Evolutionary conservation across 2,888 invertebrate species (phyloP).

Genomic region (Drosophila dives): DNA sequence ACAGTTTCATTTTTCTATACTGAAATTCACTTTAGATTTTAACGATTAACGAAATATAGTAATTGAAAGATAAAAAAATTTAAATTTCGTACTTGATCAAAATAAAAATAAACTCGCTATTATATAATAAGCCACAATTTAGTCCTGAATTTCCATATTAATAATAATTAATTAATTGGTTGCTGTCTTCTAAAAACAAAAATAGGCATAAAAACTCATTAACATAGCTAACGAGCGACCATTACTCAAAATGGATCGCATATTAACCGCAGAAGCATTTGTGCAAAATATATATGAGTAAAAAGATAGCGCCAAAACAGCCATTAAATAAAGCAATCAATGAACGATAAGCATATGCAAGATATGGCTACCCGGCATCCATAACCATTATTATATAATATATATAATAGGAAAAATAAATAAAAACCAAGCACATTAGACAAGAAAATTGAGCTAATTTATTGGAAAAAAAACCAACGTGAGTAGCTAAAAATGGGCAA

Average conservation of each 20-base stretch:
- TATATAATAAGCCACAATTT: not conserved
- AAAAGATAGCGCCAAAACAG: slow-evolving; percentile 52
- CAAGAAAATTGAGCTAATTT: slow-evolving; percentile 58
- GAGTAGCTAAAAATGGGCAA: slow-evolving; percentile 40
- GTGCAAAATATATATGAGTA: slow-evolving; percentile 4
- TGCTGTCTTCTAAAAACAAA: slow-evolving; percentile 17
- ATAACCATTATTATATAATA: slow-evolving; percentile 74
- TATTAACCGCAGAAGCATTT: slow-evolving; percentile 36
- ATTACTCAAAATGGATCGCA: slow-evolving; percentile 56
- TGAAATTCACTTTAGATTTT: slow-evolving; percentile 26
- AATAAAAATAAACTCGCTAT: not conserved
- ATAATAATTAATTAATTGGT: not conserved
- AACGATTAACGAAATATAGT: slow-evolving; percentile 10
- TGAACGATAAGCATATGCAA: slow-evolving; percentile 67
- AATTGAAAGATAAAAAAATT: not conserved
- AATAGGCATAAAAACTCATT: slow-evolving; percentile 68
- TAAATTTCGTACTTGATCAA: not conserved
- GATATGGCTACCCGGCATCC: slow-evolving; percentile 27
- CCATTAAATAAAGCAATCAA: slow-evolving; percentile 73
- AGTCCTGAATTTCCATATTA: not conserved
- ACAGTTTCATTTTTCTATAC: slow-evolving; percentile 14
- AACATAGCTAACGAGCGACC: slow-evolving; percentile 66
- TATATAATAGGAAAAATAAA: slow-evolving; percentile 48
- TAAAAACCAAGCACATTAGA: slow-evolving; percentile 3
- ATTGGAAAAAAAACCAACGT: slow-evolving; percentile 49